These are phyloP conservation scores for Jacana jacana DNA, from an alignment of 2,113 vertebrate species.

Conservation along the genomic window DNA sequence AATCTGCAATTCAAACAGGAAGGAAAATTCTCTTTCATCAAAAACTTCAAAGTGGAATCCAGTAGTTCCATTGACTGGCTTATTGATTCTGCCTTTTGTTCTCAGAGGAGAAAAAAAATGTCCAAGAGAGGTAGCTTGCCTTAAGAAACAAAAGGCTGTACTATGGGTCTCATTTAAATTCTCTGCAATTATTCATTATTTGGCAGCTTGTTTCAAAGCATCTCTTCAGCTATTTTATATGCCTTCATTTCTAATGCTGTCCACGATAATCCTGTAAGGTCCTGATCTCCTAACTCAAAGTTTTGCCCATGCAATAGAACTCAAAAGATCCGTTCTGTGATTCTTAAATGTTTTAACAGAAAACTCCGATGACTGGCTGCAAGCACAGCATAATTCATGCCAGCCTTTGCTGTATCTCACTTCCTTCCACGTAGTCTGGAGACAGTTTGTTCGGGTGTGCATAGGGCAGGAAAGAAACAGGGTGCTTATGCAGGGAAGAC, in stretches of 20 bases:
- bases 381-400: background rate
- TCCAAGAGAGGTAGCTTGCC: background rate
- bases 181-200: background rate
- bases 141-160: conserved; percentile 7
- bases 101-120: background rate
- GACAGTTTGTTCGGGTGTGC: background rate
- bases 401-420: background rate
- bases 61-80: conserved; percentile 4
- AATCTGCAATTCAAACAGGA: conserved; percentile 48
- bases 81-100: conserved; percentile 50
- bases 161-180: background rate
- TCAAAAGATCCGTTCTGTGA: background rate
- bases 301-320: background rate
- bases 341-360: background rate
- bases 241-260: background rate
- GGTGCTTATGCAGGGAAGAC: background rate
- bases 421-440: background rate
- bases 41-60: conserved; percentile 26
- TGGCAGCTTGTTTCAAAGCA: background rate
- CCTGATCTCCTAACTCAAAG: background rate
- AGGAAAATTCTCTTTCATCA: conserved; percentile 45
- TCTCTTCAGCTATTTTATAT: background rate
- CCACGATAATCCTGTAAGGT: background rate
- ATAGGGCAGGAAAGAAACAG: background rate
- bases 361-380: background rate